These are phyloP conservation scores for Phrixothrix hirtus DNA, from an alignment of 2,888 invertebrate species.

Conservation along the genomic window DNA sequence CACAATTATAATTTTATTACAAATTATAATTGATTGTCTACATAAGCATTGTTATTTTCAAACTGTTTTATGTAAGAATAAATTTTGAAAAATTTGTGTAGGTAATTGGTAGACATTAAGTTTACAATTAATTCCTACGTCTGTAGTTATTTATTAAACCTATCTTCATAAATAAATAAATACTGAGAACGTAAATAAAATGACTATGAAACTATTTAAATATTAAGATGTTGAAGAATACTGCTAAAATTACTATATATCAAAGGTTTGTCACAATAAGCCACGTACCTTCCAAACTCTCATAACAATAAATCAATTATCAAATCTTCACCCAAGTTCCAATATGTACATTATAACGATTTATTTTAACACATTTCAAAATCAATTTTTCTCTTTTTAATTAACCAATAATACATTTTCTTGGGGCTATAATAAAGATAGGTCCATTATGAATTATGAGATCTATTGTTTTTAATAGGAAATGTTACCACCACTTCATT, in stretches of 20 bases:
- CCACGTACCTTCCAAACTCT: not conserved
- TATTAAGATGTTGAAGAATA: not conserved
- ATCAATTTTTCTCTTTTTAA: slow-evolving; percentile 39
- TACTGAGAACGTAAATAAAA: no score
- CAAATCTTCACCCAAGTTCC: slow-evolving; percentile 22
- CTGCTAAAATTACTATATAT: not conserved
- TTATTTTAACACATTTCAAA: slow-evolving; percentile 38
- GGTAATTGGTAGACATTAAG: no score
- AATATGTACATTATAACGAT: slow-evolving; percentile 28
- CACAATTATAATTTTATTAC: slow-evolving; percentile 25
- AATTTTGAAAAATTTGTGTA: no score
- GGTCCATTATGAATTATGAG: slow-evolving; percentile 33
- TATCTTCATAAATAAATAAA: no score
- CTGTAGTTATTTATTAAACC: no score
- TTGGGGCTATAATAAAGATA: slow-evolving; percentile 20
- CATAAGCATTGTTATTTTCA: slow-evolving; percentile 18
- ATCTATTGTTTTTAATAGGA: slow-evolving; percentile 35
- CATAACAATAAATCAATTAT: slow-evolving; percentile 25
- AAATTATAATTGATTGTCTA: slow-evolving; percentile 17
- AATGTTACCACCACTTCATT: slow-evolving; percentile 33
- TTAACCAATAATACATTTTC: slow-evolving; percentile 34
- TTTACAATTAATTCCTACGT: no score
- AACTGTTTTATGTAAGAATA: no score
- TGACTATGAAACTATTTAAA: not conserved
- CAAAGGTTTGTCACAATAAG: slow-evolving; percentile 3